These are phyloP conservation scores for Steinernema scapterisci DNA, from an alignment of 2,888 invertebrate genomes.

Conservation along the genomic window DNA sequence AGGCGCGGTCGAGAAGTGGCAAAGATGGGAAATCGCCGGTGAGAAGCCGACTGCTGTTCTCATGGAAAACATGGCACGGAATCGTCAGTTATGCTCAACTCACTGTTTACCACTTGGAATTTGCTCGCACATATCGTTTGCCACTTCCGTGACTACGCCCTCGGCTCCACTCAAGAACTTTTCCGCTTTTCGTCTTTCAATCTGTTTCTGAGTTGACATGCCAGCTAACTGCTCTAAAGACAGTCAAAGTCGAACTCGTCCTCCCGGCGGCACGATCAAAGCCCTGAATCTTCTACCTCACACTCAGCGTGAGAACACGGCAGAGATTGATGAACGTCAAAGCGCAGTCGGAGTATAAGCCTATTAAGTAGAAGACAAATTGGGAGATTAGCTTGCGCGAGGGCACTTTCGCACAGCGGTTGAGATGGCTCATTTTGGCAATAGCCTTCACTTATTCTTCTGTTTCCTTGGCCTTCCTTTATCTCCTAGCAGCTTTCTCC, in stretches of 20 bases:
- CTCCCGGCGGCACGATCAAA: constrained; percentile 22
- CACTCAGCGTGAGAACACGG: constrained; percentile 27
- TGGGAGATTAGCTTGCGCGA: constrained; percentile 31
- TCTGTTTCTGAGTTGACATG: constrained; percentile 15
- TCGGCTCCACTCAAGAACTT: constrained; percentile 17
- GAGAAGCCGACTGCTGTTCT: constrained; percentile 14
- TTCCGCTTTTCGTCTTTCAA: neutral
- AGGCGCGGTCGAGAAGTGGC: neutral
- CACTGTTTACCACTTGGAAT: constrained; percentile 18
- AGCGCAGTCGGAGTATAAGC: constrained; percentile 4
- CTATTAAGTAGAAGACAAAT: constrained; percentile 30
- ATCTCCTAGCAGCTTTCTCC: neutral
- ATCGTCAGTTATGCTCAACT: constrained; percentile 25
- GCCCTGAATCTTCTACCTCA: neutral
- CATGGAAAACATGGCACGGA: constrained; percentile 16
- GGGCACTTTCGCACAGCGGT: constrained; percentile 26
- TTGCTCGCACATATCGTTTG: constrained; percentile 29
- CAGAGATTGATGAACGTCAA: constrained; percentile 30
- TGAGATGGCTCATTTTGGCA: constrained; percentile 14
- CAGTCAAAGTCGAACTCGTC: neutral
- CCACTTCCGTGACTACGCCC: constrained; percentile 20
- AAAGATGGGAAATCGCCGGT: neutral
- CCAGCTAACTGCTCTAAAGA: neutral
- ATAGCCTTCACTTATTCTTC: constrained; percentile 15
- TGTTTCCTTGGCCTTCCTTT: neutral